Evolutionary conservation across 2,113 vertebrate genomes (phyloP), one percentile per base, ranked within the genome.

Genomic region (Trematomus loennbergii): DNA sequence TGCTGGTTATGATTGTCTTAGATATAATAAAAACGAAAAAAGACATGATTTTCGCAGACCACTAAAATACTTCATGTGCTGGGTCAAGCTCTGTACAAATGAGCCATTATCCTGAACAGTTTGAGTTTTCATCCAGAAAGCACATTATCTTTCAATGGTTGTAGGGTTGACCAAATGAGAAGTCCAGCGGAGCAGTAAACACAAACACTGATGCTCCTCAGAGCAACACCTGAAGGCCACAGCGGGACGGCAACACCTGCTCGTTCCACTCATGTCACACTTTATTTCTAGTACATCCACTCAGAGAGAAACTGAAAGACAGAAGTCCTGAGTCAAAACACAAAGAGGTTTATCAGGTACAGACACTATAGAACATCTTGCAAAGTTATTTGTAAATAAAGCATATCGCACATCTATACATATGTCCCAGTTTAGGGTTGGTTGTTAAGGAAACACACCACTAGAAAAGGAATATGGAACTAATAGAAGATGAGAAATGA

Each of bases 111-210:
- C 15, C 6, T 29, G 15, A 58, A 58, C 5, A 2, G 16, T 9
- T 29, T 22, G 5, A 0, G 3, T 63, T 75, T 54, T 18, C 29
- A 33, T 61, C 20, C 7, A 65, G 54, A 29, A 36, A 40, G 25
- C 13, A 18, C 29, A 50, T 49, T 62, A 43, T 29, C 43, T 43
- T 43, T 13, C 36, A 40, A 12, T 12, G 40, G 50, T 63, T 60
- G 48, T 2, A 25, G 45, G 13, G 22, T 29, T n/a, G 13, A 72
- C 25, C 33, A 25, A n/a, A 40, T 75, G 71, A 78, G 66, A 52
- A 49, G 66, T 75, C 62, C 53, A 76, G 62, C 66, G 58, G 61
- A 78, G 67, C 74, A 76, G 62, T 53, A 79, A 89, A 84, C 74
- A 86, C 50, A 68, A 57, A 75, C 70, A 76, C 10, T n/a, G 12